Base-by-base conservation (phyloP, 2,888 invertebrate species). In the Diaprepes abbreviatus region DNA sequence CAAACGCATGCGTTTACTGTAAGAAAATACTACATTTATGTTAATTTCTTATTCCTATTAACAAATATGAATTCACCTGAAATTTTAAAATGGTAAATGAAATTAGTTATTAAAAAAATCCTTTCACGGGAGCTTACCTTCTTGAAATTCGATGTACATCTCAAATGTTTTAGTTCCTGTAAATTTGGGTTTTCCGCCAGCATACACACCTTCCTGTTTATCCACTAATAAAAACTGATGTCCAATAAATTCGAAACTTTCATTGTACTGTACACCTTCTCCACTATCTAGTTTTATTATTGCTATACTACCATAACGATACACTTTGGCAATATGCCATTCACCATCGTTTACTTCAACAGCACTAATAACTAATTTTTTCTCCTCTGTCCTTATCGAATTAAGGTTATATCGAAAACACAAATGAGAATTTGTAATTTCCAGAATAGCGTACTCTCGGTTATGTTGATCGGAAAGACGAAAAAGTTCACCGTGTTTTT, bases 291-390 rank as follows among this genome's bases (percentile, higher is more conserved):
- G 86, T 82, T 94, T 94, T 67, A 98, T 85, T 55, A 93, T 94
- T 7, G 97, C 96, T 9, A 95, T 94, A 54, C 94, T 94, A 35
- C 97, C 97, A 76, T 93, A 95, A 63, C 97, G 89, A 77, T 93
- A 93, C 0, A 97, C 94, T 74, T 93, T 90, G 3, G 96, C 95
- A 59, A 94, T 94, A 82, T 98, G 98, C 98, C 98, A 98, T 79
- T 96, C 96, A 0, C 98, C 98, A 82, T 97, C 95, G 80, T 96
- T 95, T 2, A 97, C 96, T 0, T 93, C 90, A 21, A 97, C 92
- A 3, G 94, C 92, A 76, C 93, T 93, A 54, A 97, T 86, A 93
- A 94, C 94, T 76, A 98, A 91, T 80, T 94, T 93, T 71, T 91
- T 90, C 82, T 96, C 96, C 83, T 96, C 96, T 2, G 95, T 95